Base-by-base conservation (phyloP, 2,888 invertebrate species). In the Hartigia nigra region DNA sequence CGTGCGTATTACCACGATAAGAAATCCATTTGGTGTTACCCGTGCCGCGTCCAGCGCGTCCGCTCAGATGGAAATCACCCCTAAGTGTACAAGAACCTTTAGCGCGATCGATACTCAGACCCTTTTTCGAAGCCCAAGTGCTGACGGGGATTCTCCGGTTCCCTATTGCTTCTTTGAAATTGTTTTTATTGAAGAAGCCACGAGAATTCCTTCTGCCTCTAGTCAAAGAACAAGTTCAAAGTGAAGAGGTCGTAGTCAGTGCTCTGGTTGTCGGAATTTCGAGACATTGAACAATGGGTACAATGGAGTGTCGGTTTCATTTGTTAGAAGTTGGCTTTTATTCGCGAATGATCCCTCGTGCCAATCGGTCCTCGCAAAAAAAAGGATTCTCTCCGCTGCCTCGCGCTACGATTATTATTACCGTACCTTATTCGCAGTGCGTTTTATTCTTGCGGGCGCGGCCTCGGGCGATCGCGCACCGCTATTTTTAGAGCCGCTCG, bases 101-200 rank as follows among this genome's bases (percentile, higher is more conserved):
- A 34, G 9, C 14, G 72, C 72, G 72, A 72, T 72, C 72, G 72
- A 72, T 72, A 72, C 5, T n/a, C 72, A 34, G 72, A 31, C 72
- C 72, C 72, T 34, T 72, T 72, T 72, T 72, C 72, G 72, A 55
- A 23, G 39, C 23, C 39, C 4, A 23, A 55, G 5, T 23, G 39
- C 14, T 4, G 39, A 55, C 39, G 23, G 23, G 39, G 39, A 55
- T 23, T 55, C 39, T 55, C 39, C 39, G 23, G 39, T 55, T 55
- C 39, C 9, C 39, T 55, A 4, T 23, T 5, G 39, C 39, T 23
- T 55, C 9, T 23, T 55, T 1, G 9, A 9, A 23, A 23, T 23
- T 55, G 39, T 55, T 55, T 23, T 55, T 55, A 55, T 23, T 9
- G 9, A 55, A 23, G 39, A 55, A 55, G 23, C 39, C 39, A 55